phyloP scores from a whole-genome alignment of 2,113 vertebrate genomes.

The Channa argus region DNA sequence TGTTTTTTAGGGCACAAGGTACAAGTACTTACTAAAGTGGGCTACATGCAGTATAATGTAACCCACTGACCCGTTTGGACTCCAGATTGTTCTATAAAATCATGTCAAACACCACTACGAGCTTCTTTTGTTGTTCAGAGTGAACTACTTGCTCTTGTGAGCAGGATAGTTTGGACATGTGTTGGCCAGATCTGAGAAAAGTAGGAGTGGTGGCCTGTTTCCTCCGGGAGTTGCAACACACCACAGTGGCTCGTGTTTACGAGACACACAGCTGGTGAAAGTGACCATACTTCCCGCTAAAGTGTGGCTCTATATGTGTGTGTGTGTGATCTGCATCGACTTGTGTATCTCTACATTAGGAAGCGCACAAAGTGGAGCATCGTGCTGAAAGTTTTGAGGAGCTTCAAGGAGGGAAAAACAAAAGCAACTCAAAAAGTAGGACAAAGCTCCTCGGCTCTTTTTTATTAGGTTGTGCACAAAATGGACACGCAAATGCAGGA shows the following conservation, averaged over 20 bases:
- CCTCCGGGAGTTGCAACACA: constrained; percentile 8
- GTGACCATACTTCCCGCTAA: too few relatives aligned
- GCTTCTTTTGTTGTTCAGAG: not conserved
- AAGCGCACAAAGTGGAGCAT: constrained; percentile 9
- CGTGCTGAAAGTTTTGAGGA: constrained; percentile 4
- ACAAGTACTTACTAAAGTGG: too few relatives aligned
- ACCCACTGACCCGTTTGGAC: constrained; percentile 21
- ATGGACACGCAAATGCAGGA: too few relatives aligned
- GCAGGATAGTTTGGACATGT: not conserved
- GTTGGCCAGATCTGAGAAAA: not conserved
- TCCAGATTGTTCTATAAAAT: not conserved
- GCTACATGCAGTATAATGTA: not conserved
- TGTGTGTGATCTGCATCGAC: not conserved
- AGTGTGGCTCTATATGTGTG: too few relatives aligned
- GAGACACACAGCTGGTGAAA: not conserved
- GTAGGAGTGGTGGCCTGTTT: constrained; percentile 27
- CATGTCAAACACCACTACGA: too few relatives aligned
- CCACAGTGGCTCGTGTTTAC: constrained; percentile 11
- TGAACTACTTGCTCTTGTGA: not conserved
- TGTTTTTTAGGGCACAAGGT: too few relatives aligned
- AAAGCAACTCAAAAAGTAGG: too few relatives aligned
- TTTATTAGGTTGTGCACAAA: too few relatives aligned
- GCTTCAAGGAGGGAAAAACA: too few relatives aligned
- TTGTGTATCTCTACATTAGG: not conserved
- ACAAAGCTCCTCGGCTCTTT: too few relatives aligned